phyloP scores from a whole-genome alignment of 2,797 vertebrate genomes.

The Catamblyrhynchus diadema region DNA sequence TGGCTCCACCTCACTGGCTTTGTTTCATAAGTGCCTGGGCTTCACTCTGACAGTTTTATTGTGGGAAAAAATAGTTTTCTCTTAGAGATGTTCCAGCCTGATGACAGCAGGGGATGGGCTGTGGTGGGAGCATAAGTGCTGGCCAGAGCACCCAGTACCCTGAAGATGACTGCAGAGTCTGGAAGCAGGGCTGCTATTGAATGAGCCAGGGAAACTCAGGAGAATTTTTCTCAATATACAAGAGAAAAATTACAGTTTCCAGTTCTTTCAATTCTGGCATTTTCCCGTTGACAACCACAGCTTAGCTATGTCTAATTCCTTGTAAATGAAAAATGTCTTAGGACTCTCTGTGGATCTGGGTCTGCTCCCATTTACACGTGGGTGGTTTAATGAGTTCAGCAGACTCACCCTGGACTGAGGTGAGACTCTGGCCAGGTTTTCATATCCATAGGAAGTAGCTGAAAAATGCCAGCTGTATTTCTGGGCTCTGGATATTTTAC shows the following conservation, averaged over 20 bases:
- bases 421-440: neutral
- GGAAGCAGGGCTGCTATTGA: neutral
- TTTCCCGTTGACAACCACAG: neutral
- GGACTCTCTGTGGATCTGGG: neutral
- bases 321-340: neutral
- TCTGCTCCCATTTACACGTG: neutral
- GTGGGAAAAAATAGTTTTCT: neutral
- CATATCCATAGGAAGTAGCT: neutral
- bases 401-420: neutral
- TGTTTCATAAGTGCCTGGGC: neutral
- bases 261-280: neutral
- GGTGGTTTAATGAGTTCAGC: neutral
- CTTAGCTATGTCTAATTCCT: neutral
- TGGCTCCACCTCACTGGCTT: neutral
- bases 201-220: neutral
- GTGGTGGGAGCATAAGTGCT: no score
- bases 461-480: neutral
- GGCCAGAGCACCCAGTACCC: neutral
- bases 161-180: neutral
- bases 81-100: neutral
- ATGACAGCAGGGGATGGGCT: neutral
- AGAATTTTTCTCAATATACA: neutral
- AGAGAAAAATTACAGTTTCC: neutral
- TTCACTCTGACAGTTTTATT: neutral
- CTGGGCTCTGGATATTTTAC: neutral